Conservation (phyloP, 1,140 invertebrate genomes). For the Drosophila melanogaster region DNA sequence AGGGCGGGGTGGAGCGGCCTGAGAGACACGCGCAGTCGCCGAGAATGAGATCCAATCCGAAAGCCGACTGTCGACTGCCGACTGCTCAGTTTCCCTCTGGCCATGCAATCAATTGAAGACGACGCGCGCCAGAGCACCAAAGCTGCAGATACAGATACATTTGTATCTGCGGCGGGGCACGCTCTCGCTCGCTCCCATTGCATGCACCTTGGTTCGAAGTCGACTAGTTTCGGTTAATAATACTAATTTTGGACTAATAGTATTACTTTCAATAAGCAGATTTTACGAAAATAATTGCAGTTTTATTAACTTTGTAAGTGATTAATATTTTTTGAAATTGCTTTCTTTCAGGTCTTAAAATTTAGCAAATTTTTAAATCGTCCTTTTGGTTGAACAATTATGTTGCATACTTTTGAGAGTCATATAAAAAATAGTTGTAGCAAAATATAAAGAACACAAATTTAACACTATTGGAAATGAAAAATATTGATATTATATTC, state of each 20-base stretch:
- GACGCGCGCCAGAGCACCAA: conserved; percentile 72
- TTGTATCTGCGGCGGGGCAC: conserved; percentile 25
- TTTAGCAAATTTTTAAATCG: neutral
- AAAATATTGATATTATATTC: too few relatives aligned
- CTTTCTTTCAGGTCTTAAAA: neutral
- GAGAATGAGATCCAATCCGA: conserved; percentile 60
- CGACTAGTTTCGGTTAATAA: too few relatives aligned
- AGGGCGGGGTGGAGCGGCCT: conserved; percentile 17
- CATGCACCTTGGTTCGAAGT: conserved; percentile 1
- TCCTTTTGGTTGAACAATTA: neutral
- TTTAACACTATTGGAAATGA: too few relatives aligned
- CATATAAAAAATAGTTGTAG: neutral
- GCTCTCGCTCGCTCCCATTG: conserved; percentile 57
- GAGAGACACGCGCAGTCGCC: conserved; percentile 70
- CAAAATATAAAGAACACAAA: too few relatives aligned
- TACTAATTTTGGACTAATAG: neutral
- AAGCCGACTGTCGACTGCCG: conserved; percentile 29
- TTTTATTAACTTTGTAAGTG: too few relatives aligned
- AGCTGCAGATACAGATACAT: conserved; percentile 28
- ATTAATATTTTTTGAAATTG: neutral
- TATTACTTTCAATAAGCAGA: neutral
- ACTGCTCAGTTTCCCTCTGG: conserved; percentile 45
- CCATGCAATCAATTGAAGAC: conserved; percentile 75
- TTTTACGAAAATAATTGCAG: neutral
- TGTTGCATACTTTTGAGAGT: neutral